Conservation (phyloP, 1,140 invertebrate genomes). For the Araneus ventricosus region DNA sequence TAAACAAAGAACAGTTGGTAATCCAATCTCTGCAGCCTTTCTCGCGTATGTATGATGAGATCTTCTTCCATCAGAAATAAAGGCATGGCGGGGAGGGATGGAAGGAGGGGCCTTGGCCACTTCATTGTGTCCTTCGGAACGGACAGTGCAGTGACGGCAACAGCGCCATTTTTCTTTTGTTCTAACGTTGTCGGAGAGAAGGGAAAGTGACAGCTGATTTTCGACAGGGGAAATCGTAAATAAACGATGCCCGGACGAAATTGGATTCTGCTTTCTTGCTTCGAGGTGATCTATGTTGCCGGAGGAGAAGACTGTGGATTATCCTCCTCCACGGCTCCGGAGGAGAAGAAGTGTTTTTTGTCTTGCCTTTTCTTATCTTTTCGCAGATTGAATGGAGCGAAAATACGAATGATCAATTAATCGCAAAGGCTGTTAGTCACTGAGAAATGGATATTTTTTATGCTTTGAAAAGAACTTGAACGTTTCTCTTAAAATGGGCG, state of each 20-base stretch:
- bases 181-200: constrained; percentile 48
- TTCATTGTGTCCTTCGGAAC: constrained; percentile 40
- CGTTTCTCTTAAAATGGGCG: too few relatives aligned
- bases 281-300: constrained; percentile 52
- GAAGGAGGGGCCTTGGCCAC: not conserved
- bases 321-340: not conserved
- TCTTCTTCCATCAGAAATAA: constrained; percentile 45
- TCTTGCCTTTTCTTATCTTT: not conserved
- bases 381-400: not conserved
- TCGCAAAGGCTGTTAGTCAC: not conserved
- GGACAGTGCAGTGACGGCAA: constrained; percentile 20
- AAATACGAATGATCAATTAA: constrained; percentile 45
- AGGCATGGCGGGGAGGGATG: not conserved
- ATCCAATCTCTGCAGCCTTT: constrained; percentile 70
- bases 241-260: constrained; percentile 68
- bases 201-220: constrained; percentile 72
- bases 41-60: constrained; percentile 72
- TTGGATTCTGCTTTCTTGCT: constrained; percentile 59
- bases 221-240: constrained; percentile 73
- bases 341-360: not conserved
- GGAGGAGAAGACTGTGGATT: constrained; percentile 35
- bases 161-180: constrained; percentile 65
- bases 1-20: constrained; percentile 52
- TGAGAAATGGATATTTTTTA: not conserved
- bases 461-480: too few relatives aligned